These are phyloP conservation scores for Tenthredo distinguenda DNA, from an alignment of 2,888 invertebrate genomes.

Conservation along the genomic window DNA sequence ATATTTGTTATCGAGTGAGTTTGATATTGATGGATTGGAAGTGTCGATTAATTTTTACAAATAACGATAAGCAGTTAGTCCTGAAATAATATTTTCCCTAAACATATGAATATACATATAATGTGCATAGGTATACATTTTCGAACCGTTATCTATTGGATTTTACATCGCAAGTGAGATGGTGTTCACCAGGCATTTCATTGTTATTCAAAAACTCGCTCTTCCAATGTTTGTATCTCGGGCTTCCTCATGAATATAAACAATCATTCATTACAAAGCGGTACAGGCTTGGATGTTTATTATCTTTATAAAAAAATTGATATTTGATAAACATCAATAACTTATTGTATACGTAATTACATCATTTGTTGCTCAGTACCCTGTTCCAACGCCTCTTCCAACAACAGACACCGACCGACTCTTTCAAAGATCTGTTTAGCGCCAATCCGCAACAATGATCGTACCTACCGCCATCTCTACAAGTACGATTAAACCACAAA, in stretches of 20 bases:
- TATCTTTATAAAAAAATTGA: not conserved
- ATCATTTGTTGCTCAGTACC: not conserved
- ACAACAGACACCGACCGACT: not conserved
- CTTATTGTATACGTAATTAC: not conserved
- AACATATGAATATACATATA: not conserved
- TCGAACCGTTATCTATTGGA: not conserved
- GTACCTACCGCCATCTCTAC: slow-evolving; percentile 29
- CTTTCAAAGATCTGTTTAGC: not conserved
- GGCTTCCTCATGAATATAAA: not conserved
- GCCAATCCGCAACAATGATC: not conserved
- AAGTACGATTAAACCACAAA: not conserved
- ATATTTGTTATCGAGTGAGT: not conserved
- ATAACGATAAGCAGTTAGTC: not conserved
- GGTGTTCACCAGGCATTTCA: not conserved
- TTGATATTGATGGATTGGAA: slow-evolving; percentile 6
- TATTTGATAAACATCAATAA: not conserved
- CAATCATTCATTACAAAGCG: not conserved
- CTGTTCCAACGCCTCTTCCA: not conserved
- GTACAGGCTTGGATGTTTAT: not conserved
- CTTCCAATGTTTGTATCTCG: not conserved
- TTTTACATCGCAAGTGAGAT: not conserved
- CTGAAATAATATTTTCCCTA: not conserved
- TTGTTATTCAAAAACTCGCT: not conserved
- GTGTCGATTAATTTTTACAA: slow-evolving; percentile 1
- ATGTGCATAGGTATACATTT: not conserved